Conservation (phyloP, 2,113 vertebrate species). For the Dicentrarchus labrax region DNA sequence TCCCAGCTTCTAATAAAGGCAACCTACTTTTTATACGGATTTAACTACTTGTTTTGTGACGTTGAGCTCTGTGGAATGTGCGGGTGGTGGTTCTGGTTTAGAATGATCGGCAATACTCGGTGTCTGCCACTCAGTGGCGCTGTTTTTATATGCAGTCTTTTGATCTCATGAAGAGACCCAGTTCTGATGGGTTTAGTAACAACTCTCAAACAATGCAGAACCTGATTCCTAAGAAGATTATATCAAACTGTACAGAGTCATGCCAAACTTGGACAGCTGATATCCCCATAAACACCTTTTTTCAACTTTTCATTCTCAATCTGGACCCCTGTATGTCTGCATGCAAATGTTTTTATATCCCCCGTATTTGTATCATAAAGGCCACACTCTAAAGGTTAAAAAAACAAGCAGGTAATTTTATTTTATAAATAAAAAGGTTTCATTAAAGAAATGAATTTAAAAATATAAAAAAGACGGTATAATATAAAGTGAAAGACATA, state of each 20-base stretch:
- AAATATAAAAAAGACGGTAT: no score
- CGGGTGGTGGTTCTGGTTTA: neutral
- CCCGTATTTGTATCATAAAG: neutral
- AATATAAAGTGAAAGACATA: no score
- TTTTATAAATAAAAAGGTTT: no score
- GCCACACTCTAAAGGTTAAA: neutral
- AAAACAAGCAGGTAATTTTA: neutral
- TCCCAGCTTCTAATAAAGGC: conserved; percentile 86
- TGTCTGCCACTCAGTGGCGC: conserved; percentile 15
- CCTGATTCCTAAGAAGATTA: neutral
- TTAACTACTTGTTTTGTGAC: conserved; percentile 80
- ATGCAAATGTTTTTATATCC: neutral
- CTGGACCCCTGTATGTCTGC: neutral
- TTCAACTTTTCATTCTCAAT: no score
- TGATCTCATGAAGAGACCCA: neutral
- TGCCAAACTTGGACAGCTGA: neutral
- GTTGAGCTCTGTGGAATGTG: conserved; percentile 53
- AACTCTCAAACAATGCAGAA: no score
- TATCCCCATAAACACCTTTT: no score
- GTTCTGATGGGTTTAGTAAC: neutral
- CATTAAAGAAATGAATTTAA: no score
- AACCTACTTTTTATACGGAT: conserved; percentile 85
- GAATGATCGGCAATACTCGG: neutral
- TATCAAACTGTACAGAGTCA: neutral
- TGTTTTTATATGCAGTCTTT: neutral